Evolutionary conservation across 2,888 invertebrate species (phyloP).

Genomic region (Epinotia bilunana): DNA sequence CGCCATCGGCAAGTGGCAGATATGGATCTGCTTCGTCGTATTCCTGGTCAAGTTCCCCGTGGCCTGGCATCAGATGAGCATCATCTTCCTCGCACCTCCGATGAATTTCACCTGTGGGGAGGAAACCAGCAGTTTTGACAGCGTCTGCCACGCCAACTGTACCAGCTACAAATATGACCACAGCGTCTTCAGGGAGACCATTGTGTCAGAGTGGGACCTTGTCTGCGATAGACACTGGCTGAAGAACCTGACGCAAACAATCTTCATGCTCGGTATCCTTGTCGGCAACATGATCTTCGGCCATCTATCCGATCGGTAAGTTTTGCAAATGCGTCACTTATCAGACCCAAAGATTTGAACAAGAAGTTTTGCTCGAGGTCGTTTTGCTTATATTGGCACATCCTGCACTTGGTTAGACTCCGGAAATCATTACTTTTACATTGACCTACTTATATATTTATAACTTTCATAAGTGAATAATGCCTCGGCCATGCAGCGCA

Average conservation of each 20-base stretch:
- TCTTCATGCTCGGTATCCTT: slow-evolving; percentile 91
- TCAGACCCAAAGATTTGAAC: slow-evolving; percentile 16
- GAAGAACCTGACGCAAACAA: slow-evolving; percentile 89
- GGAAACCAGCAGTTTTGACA: slow-evolving; percentile 68
- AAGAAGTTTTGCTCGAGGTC: slow-evolving; percentile 47
- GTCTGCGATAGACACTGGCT: slow-evolving; percentile 87
- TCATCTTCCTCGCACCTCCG: slow-evolving; percentile 90
- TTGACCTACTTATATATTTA: slow-evolving; percentile 51
- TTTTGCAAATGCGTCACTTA: slow-evolving; percentile 13
- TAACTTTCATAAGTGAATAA: background rate
- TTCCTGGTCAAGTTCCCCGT: slow-evolving; percentile 91
- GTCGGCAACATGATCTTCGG: slow-evolving; percentile 91
- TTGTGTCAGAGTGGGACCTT: slow-evolving; percentile 90
- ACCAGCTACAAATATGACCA: slow-evolving; percentile 85
- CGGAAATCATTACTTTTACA: slow-evolving; percentile 70
- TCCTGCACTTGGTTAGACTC: slow-evolving; percentile 62
- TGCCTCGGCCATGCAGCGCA: background rate
- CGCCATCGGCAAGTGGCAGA: slow-evolving; percentile 89
- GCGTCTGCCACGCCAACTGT: slow-evolving; percentile 82
- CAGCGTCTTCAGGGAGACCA: slow-evolving; percentile 88
- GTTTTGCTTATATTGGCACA: slow-evolving; percentile 66
- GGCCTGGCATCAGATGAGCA: slow-evolving; percentile 92
- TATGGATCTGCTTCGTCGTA: slow-evolving; percentile 87
- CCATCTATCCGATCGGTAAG: slow-evolving; percentile 89
- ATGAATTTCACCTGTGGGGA: slow-evolving; percentile 82